These are phyloP conservation scores for Trypoxylus dichotomus DNA, from an alignment of 1,140 invertebrate species.

Conservation along the genomic window DNA sequence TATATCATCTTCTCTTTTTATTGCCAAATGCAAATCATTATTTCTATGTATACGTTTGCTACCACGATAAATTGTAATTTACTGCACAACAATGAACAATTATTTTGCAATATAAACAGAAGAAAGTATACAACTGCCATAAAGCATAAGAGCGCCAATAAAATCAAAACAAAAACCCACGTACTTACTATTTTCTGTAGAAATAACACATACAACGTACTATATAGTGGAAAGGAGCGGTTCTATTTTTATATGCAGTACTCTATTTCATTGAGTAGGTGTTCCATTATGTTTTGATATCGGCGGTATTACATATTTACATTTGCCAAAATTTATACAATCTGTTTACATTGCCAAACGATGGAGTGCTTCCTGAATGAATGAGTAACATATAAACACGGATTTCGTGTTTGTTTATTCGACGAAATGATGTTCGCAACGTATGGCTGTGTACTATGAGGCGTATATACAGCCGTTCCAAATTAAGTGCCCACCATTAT, in stretches of 20 bases:
- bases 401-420: not conserved
- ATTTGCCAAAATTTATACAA: constrained; percentile 17
- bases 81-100: not conserved
- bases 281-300: not conserved
- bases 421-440: not conserved
- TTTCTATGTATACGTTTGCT: too few relatives aligned
- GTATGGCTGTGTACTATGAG: not conserved
- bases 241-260: not conserved
- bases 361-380: constrained; percentile 1
- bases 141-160: not conserved
- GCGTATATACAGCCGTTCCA: not conserved
- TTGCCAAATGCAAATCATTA: too few relatives aligned
- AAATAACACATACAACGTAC: not conserved
- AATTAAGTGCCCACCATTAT: too few relatives aligned
- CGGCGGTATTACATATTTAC: not conserved
- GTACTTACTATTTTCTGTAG: not conserved
- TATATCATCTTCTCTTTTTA: too few relatives aligned
- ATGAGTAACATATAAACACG: constrained; percentile 7
- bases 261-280: not conserved
- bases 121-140: not conserved
- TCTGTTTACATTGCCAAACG: not conserved
- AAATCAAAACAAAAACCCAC: not conserved
- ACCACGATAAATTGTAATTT: too few relatives aligned
- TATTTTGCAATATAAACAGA: not conserved
- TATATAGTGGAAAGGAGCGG: not conserved